These are phyloP conservation scores for Heliconius nattereri DNA, from an alignment of 1,140 invertebrate species.

Conservation along the genomic window DNA sequence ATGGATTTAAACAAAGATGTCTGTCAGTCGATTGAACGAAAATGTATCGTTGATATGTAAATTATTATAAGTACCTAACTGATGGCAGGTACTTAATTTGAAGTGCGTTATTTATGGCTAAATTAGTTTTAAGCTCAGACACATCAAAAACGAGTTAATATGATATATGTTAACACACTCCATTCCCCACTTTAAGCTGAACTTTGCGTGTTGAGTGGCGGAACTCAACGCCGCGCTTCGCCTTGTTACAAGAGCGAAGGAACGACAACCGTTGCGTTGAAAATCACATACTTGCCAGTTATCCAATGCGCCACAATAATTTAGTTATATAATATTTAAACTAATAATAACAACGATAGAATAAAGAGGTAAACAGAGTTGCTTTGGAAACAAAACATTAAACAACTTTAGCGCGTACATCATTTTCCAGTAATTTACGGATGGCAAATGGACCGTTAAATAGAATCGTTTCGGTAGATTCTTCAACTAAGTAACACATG, in stretches of 20 bases:
- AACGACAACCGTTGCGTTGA: too few relatives aligned
- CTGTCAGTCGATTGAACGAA: neutral
- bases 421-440: neutral
- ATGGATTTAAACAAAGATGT: neutral
- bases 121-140: neutral
- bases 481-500: slow-evolving; percentile 8
- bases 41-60: neutral
- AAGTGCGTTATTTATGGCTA: neutral
- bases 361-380: neutral
- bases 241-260: too few relatives aligned
- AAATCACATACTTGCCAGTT: too few relatives aligned
- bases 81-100: neutral
- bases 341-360: neutral
- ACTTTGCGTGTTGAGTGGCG: too few relatives aligned
- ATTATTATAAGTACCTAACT: neutral
- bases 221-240: too few relatives aligned
- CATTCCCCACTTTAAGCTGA: too few relatives aligned
- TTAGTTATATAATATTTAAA: too few relatives aligned
- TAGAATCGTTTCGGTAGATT: neutral
- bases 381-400: neutral
- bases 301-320: too few relatives aligned
- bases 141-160: too few relatives aligned
- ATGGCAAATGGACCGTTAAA: slow-evolving; percentile 22
- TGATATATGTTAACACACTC: too few relatives aligned
- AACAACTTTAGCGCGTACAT: neutral